Conservation (phyloP, 2,797 vertebrate species). For the Sphaeramia orbicularis region DNA sequence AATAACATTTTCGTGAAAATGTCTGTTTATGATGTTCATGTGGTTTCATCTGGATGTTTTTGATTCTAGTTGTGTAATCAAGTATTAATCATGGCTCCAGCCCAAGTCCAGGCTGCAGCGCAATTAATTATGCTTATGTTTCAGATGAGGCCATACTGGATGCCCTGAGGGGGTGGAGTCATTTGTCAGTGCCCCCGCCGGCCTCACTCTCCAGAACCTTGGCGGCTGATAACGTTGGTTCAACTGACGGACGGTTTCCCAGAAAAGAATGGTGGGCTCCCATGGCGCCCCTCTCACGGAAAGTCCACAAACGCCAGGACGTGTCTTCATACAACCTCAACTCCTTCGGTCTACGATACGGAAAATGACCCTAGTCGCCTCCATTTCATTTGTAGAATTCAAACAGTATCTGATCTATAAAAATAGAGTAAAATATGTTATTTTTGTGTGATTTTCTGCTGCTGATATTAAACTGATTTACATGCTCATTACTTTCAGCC, state of each 20-base stretch:
- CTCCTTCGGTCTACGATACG: constrained; percentile 87
- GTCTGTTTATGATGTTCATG: background rate
- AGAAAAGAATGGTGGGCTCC: constrained; percentile 52
- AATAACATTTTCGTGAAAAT: too few relatives aligned
- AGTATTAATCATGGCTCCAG: background rate
- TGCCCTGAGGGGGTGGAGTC: constrained; percentile 48
- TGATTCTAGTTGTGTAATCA: background rate
- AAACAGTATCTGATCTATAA: background rate
- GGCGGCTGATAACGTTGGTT: constrained; percentile 12
- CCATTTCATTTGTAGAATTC: background rate
- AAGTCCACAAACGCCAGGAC: constrained; percentile 73
- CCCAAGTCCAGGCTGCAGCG: background rate
- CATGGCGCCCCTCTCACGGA: constrained; percentile 35
- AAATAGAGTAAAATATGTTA: too few relatives aligned
- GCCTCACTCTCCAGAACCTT: constrained; percentile 12
- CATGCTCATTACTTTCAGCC: too few relatives aligned
- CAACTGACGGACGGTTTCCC: constrained; percentile 23
- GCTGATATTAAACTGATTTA: too few relatives aligned
- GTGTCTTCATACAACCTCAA: constrained; percentile 85
- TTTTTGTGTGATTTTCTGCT: too few relatives aligned
- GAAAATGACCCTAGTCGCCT: constrained; percentile 65
- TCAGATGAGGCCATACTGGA: constrained; percentile 49
- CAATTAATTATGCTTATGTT: constrained; percentile 8
- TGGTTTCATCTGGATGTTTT: background rate
- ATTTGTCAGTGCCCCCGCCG: background rate